Evolutionary conservation across 2,797 vertebrate species (phyloP).

Genomic region (Nasua narica): DNA sequence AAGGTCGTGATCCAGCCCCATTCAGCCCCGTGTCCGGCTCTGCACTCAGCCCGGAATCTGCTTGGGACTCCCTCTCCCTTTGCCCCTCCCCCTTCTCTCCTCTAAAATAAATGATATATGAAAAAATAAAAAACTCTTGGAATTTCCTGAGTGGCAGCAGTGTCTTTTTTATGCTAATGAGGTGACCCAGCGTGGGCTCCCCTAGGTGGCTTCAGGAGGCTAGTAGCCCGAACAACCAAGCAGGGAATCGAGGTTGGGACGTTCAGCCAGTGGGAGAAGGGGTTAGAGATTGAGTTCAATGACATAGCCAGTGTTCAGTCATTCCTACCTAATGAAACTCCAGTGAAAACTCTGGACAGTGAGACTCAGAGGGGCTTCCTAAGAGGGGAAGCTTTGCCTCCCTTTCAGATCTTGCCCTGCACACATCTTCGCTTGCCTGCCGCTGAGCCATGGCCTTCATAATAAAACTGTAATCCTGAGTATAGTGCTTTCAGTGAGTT

Average conservation of each 20-base stretch:
- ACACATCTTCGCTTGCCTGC: neutral
- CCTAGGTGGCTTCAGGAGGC: neutral
- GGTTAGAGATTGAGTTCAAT: neutral
- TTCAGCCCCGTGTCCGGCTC: neutral
- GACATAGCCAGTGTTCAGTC: neutral
- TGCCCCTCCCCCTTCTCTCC: neutral
- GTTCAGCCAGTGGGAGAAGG: neutral
- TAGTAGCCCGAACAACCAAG: neutral
- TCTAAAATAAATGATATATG: neutral
- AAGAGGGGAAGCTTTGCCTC: neutral
- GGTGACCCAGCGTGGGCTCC: neutral
- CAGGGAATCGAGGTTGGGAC: neutral
- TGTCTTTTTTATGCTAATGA: neutral
- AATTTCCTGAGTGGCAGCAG: slow-evolving; percentile 4
- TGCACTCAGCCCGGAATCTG: neutral
- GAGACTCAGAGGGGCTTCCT: neutral
- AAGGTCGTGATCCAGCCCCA: neutral
- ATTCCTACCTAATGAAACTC: neutral
- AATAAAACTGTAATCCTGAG: neutral
- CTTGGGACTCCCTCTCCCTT: neutral
- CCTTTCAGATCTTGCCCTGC: neutral
- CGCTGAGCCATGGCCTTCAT: neutral
- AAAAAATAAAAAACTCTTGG: neutral
- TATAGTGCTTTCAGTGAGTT: neutral
- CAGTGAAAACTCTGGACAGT: rapidly evolving